These are phyloP conservation scores for Clarias gariepinus DNA, from an alignment of 2,113 vertebrate species.

Conservation along the genomic window DNA sequence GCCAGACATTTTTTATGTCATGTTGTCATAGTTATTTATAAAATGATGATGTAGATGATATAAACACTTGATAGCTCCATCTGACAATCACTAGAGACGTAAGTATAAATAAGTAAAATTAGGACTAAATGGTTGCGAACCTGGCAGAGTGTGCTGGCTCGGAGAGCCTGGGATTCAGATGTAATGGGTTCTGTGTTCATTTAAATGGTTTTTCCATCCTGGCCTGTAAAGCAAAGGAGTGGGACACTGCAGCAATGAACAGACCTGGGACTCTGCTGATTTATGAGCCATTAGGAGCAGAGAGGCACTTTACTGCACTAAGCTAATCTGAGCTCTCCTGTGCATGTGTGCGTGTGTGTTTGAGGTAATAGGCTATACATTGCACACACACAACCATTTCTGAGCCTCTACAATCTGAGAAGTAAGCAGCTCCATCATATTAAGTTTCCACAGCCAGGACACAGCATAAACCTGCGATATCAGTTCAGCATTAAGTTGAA, in stretches of 20 bases:
- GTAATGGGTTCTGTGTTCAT: slow-evolving; percentile 62
- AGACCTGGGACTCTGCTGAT: slow-evolving; percentile 57
- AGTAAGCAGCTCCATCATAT: slow-evolving; percentile 28
- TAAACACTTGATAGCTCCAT: slow-evolving; percentile 46
- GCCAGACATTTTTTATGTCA: slow-evolving; percentile 35
- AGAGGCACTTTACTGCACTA: slow-evolving; percentile 57
- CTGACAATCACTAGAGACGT: slow-evolving; percentile 30
- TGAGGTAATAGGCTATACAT: slow-evolving; percentile 50
- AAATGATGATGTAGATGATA: slow-evolving; percentile 41
- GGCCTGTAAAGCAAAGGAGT: slow-evolving; percentile 56
- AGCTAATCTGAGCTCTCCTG: slow-evolving; percentile 53
- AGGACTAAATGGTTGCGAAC: slow-evolving; percentile 36
- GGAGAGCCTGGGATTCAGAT: slow-evolving; percentile 50
- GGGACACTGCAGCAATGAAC: slow-evolving; percentile 58
- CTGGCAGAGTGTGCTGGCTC: slow-evolving; percentile 43
- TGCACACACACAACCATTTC: slow-evolving; percentile 18
- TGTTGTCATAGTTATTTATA: slow-evolving; percentile 20
- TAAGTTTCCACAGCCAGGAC: slow-evolving; percentile 6
- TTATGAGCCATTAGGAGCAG: slow-evolving; percentile 62
- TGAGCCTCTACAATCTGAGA: slow-evolving; percentile 6
- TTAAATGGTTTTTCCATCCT: slow-evolving; percentile 63
- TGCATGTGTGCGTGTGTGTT: slow-evolving; percentile 18
- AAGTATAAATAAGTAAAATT: slow-evolving; percentile 46
- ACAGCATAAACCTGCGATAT: not conserved
- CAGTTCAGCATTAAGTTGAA: slow-evolving; percentile 11